Evolutionary conservation across 1,140 invertebrate species (phyloP).

Genomic region (Anthonomus grandis): DNA sequence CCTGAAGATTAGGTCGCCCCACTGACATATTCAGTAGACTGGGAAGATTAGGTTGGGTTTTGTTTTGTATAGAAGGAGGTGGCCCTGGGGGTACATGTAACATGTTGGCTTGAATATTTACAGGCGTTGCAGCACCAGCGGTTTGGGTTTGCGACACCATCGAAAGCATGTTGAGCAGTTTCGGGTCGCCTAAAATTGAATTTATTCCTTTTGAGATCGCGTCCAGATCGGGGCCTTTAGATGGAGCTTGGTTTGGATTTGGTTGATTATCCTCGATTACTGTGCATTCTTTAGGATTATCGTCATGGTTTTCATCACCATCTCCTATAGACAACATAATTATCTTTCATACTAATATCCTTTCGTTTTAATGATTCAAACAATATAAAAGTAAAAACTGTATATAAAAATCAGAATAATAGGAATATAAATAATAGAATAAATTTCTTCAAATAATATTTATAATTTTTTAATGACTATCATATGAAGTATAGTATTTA

Average conservation of each 20-base stretch:
- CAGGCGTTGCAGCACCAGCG: not conserved
- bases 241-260: conserved; percentile 19
- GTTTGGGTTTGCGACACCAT: conserved; percentile 48
- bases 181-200: conserved; percentile 58
- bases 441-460: no score
- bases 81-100: conserved; percentile 5
- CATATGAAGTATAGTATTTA: no score
- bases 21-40: conserved; percentile 7
- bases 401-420: no score
- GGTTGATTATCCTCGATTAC: no score
- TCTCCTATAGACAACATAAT: no score
- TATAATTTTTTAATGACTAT: no score
- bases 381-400: no score
- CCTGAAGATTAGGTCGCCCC: not conserved
- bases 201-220: conserved; percentile 59
- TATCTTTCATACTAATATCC: no score
- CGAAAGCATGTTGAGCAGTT: conserved; percentile 57
- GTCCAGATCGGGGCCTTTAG: conserved; percentile 52
- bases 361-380: no score
- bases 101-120: not conserved
- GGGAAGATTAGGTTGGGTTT: no score
- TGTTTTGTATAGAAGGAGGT: conserved; percentile 9
- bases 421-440: no score
- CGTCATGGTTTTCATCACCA: conserved; percentile 27
- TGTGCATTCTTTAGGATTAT: conserved; percentile 43